Conservation (phyloP, 2,797 vertebrate species). For the Lacerta bilineata region DNA sequence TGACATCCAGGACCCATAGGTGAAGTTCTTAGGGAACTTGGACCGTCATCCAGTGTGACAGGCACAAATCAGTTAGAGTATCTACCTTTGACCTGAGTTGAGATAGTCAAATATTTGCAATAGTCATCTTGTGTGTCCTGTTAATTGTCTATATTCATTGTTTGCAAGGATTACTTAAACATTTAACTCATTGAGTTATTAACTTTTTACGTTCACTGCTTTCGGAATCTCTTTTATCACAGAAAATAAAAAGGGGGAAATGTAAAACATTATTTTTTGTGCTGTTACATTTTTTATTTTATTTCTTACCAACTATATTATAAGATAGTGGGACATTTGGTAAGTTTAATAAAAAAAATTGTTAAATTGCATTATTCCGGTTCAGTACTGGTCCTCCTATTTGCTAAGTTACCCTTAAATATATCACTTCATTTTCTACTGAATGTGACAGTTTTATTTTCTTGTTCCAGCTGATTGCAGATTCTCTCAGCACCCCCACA, state of each 20-base stretch:
- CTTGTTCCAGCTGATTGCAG: slow-evolving; percentile 14
- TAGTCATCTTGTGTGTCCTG: background rate
- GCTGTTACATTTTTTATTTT: background rate
- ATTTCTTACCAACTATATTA: slow-evolving; percentile 13
- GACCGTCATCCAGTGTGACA: too few relatives aligned
- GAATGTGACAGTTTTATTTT: slow-evolving; percentile 36
- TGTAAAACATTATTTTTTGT: slow-evolving; percentile 34
- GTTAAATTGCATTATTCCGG: slow-evolving; percentile 54
- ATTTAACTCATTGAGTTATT: slow-evolving; percentile 30
- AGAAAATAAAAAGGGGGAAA: slow-evolving; percentile 14
- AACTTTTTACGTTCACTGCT: background rate
- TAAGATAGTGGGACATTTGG: background rate
- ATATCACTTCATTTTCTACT: slow-evolving; percentile 16
- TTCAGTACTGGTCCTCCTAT: slow-evolving; percentile 28
- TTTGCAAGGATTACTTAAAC: background rate
- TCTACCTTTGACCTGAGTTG: background rate
- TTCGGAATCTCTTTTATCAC: background rate
- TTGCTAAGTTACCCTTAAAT: slow-evolving; percentile 50
- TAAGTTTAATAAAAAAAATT: slow-evolving; percentile 26
- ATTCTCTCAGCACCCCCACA: background rate
- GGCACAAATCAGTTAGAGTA: background rate
- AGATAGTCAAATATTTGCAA: background rate
- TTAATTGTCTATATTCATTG: background rate
- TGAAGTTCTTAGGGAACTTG: background rate
- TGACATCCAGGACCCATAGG: too few relatives aligned